Evolutionary conservation across 2,797 vertebrate genomes (phyloP).

Genomic region (Erpetoichthys calabaricus): DNA sequence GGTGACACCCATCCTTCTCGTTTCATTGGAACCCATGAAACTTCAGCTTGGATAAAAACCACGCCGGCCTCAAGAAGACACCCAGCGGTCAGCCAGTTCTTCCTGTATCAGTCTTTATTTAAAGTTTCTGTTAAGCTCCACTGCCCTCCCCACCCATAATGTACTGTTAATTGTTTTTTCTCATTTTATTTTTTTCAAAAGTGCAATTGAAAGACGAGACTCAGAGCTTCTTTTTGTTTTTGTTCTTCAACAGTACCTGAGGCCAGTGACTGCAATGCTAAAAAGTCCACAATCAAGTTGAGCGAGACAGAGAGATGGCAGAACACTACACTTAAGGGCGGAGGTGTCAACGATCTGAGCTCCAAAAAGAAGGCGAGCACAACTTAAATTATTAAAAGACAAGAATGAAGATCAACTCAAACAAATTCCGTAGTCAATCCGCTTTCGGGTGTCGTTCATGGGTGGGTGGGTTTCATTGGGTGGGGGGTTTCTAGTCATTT

Average conservation of each 20-base stretch:
- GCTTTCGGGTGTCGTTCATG: constrained; percentile 31
- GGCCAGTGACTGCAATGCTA: constrained; percentile 59
- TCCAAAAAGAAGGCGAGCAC: constrained; percentile 39
- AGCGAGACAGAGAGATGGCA: constrained; percentile 39
- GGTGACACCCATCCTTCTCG: too few relatives aligned
- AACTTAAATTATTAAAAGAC: constrained; percentile 38
- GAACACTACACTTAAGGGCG: constrained; percentile 54
- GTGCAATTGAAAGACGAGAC: constrained; percentile 61
- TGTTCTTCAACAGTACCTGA: constrained; percentile 60
- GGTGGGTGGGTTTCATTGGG: constrained; percentile 29
- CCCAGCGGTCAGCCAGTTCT: constrained; percentile 7
- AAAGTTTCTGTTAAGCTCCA: constrained; percentile 41
- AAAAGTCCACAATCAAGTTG: constrained; percentile 48
- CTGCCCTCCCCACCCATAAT: constrained; percentile 41
- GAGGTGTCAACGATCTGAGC: constrained; percentile 36
- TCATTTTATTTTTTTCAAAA: constrained; percentile 38
- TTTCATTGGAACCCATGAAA: too few relatives aligned
- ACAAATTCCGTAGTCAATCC: constrained; percentile 37
- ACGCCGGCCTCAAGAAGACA: too few relatives aligned
- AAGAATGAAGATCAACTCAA: constrained; percentile 16
- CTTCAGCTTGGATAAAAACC: too few relatives aligned
- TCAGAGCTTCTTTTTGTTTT: constrained; percentile 45
- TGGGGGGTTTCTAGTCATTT: constrained; percentile 34
- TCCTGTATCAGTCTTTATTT: constrained; percentile 52
- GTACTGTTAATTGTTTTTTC: constrained; percentile 10